Conservation (phyloP, 2,888 invertebrate species). For the Dryococelus australis region DNA sequence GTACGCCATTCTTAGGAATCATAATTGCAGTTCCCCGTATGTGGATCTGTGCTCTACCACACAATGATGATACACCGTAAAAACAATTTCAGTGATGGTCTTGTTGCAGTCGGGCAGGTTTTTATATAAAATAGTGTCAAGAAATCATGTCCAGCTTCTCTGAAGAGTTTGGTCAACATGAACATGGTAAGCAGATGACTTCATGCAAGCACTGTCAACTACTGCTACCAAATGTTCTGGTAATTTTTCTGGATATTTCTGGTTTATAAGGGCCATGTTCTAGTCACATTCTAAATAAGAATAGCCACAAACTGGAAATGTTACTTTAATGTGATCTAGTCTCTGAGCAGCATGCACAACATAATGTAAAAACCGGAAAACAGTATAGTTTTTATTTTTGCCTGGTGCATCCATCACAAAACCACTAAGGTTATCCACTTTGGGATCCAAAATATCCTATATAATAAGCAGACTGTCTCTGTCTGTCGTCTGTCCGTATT, state of each 20-base stretch:
- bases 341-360: not conserved
- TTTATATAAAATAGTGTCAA: not conserved
- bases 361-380: not conserved
- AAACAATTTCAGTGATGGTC: not conserved
- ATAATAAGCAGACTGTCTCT: not conserved
- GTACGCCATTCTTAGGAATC: not conserved
- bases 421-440: not conserved
- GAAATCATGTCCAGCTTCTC: not conserved
- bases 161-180: not conserved
- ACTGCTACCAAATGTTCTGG: conserved; percentile 2
- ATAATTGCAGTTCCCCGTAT: not conserved
- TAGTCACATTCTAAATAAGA: not conserved
- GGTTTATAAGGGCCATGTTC: not conserved
- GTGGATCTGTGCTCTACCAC: not conserved
- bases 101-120: not conserved
- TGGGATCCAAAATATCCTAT: not conserved
- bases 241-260: not conserved
- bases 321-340: not conserved
- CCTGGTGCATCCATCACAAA: not conserved
- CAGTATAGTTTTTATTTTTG: not conserved
- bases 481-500: not conserved
- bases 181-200: too few relatives aligned
- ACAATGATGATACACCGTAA: not conserved
- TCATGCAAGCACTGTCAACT: too few relatives aligned
- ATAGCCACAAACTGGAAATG: not conserved